phyloP scores from a whole-genome alignment of 2,888 invertebrate genomes.

The Aphidius colemani region DNA sequence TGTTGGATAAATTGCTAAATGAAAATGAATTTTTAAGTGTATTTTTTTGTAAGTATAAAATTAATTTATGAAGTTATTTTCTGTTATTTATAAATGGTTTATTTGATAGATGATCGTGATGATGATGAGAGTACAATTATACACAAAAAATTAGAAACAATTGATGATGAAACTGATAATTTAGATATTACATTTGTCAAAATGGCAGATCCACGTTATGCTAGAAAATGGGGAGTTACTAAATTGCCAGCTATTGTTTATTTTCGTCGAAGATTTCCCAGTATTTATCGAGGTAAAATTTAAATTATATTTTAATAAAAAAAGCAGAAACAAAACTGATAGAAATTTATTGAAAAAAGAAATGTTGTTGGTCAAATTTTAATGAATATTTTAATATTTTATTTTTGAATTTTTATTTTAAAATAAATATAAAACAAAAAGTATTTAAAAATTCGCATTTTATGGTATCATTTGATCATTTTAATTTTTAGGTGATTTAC shows the following conservation, averaged over 20 bases:
- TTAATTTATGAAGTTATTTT: slow-evolving; percentile 2
- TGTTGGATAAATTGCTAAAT: slow-evolving; percentile 91
- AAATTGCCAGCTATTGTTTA: slow-evolving; percentile 90
- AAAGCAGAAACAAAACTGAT: not conserved
- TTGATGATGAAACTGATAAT: slow-evolving; percentile 93
- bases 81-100: slow-evolving; percentile 12
- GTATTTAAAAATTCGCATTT: not conserved
- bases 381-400: not conserved
- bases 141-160: slow-evolving; percentile 84
- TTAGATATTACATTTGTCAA: slow-evolving; percentile 93
- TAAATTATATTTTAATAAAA: not conserved
- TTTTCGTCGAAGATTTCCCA: slow-evolving; percentile 88
- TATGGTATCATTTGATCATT: slow-evolving; percentile 9
- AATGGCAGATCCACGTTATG: slow-evolving; percentile 89
- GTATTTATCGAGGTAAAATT: slow-evolving; percentile 81
- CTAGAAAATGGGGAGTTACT: slow-evolving; percentile 91
- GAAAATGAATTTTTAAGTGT: slow-evolving; percentile 95
- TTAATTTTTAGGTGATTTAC: slow-evolving; percentile 71
- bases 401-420: not conserved
- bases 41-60: slow-evolving; percentile 82
- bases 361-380: not conserved
- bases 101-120: slow-evolving; percentile 75
- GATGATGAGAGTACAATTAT: slow-evolving; percentile 81
- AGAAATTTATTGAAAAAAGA: too few species aligned
- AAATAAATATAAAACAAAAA: not conserved